Base-by-base conservation (phyloP, 1,140 invertebrate species). In the Drusus annulatus region DNA sequence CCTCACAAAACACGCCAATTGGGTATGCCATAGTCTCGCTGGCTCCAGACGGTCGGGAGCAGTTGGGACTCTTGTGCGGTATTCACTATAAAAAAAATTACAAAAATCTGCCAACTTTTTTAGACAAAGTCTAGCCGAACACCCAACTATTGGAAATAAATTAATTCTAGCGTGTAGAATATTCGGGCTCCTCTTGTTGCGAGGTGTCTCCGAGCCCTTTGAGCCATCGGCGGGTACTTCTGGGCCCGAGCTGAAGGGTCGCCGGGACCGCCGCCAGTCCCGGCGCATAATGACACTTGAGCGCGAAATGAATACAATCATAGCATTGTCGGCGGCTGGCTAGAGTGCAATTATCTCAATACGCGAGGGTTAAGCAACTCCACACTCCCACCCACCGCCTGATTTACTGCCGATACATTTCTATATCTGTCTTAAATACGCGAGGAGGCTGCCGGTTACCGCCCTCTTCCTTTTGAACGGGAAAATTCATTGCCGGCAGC, bases 251-350 rank as follows among this genome's bases (percentile, higher is more conserved):
- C 62, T 19, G 8, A 10, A 45, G 36, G 36, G 36, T 45, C 36
- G 36, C 56, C 7, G 23, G 2, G 16, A 16, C 25, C 62, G 25
- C 25, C 62, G 13, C 65, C 51, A 25, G 50, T 13, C 17, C 19
- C 25, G 69, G 16, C 13, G 13, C 69, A 54, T 74, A 74, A 74
- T 74, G 51, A 74, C 23, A 56, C 69, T 74, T 28, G 17, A 74
- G n/a, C 28, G 50, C 50, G 51, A 74, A 74, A 74, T 74, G 69
- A 74, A 74, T 74, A 74, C 69, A 74, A 74, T 74, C 69, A 74
- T 31, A 19, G 23, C 13, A 74, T 74, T 74, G 69, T 74, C 50
- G 52, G 69, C 65, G 36, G 15, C n/a, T 21, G 50, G 50, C 69
- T 10, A 52, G 50, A 56, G 52, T 54, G 50, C 69, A 74, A 71